Evolutionary conservation across 2,113 vertebrate species (phyloP).

Genomic region (Sus scrofa): T2T-Sscrofa CM000812.6:284228001-284228500

Average conservation of each 20-base stretch:
- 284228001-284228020: background rate
- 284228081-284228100: background rate
- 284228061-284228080: background rate
- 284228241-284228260: background rate
- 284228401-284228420: background rate
- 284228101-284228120: background rate
- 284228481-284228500: background rate
- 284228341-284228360: background rate
- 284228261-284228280: slow-evolving; percentile 62
- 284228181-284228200: background rate
- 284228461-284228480: background rate
- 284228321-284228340: fast-evolving
- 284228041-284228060: background rate
- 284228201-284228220: background rate
- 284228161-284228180: background rate
- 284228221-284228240: background rate
- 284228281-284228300: slow-evolving; percentile 17
- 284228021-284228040: too few species aligned
- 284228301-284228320: background rate
- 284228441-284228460: background rate
- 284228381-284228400: background rate
- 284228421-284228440: background rate
- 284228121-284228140: background rate
- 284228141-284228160: background rate
- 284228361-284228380: background rate